Evolutionary conservation across 2,888 invertebrate genomes (phyloP), one percentile per base, ranked within the genome.

Genomic region (Phanerotoma sp.): DNA sequence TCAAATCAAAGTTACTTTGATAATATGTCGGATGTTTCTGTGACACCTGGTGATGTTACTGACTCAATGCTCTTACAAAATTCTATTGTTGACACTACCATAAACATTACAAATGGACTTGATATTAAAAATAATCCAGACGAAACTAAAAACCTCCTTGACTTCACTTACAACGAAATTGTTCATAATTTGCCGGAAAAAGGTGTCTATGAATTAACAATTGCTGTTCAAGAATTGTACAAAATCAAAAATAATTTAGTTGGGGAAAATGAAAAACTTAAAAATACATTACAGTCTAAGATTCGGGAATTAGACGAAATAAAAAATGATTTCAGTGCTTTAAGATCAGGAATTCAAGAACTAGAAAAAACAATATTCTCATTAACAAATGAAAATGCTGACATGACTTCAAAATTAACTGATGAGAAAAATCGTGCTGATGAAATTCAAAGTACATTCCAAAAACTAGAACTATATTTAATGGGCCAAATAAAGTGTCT

Each of bases 301-400:
- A 65, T 62, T 54, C 65, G 61, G 2, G 71, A 73, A 54, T 58
- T 65, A 15, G 66, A 69, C 5, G 75, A 73, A 21, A 66, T 75
- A 11, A 66, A 69, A 40, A 67, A 57, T 15, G 68, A 65, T 20
- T 57, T 75, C 25, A 57, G 51, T 11, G 67, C 67, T 5, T 61
- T 76, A n/a, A 74, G 67, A 54, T 50, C 61, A 10, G 68, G 64
- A 16, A 68, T 74, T 20, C 63, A 66, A 37, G 62, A 64, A 15
- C 58, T 77, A 9, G 58, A 72, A 18, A 52, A 69, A 50, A 73
- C 73, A 1, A 62, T 77, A 46, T 55, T 57, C 41, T 37, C 65
- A 11, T 56, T 76, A 13, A 73, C 66, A 2, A 66, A 57, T 3
- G 77, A 77, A 56, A 77, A 76, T 56, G 64, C 64, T 41, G 70